Conservation (phyloP, 2,888 invertebrate genomes). For the Ormyrus labotus region DNA sequence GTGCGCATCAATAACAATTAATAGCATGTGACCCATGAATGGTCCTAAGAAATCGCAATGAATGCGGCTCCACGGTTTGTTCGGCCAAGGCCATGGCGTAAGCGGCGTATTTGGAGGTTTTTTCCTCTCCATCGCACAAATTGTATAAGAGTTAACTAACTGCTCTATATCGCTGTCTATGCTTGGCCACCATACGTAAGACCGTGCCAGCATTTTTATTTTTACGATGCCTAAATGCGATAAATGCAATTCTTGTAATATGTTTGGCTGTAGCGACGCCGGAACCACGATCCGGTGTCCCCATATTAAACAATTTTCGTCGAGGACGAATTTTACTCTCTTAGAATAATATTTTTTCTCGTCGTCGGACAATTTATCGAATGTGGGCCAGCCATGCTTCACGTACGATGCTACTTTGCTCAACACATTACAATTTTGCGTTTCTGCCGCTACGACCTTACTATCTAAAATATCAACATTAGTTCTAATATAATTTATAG, state of each 20-base stretch:
- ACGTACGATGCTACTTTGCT: not conserved
- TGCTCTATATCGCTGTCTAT: not conserved
- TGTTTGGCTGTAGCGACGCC: not conserved
- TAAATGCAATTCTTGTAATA: not conserved
- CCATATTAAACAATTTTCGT: constrained; percentile 1
- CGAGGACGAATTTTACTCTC: not conserved
- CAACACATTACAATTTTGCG: not conserved
- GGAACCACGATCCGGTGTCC: not conserved
- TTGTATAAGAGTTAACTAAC: not conserved
- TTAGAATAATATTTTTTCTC: not conserved
- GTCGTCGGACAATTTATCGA: not conserved
- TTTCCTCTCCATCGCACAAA: not conserved
- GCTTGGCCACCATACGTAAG: constrained; percentile 9
- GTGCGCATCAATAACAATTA: no score
- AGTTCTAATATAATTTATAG: no score
- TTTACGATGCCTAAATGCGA: constrained; percentile 4
- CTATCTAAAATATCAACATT: not conserved
- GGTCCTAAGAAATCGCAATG: no score
- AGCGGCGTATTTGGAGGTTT: not conserved
- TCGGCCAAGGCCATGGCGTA: constrained; percentile 9
- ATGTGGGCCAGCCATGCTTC: not conserved
- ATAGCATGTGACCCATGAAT: no score
- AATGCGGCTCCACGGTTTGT: no score
- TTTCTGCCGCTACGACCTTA: no score
- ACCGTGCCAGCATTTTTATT: constrained; percentile 8